Evolutionary conservation across 2,888 invertebrate genomes (phyloP), one percentile per base, ranked within the genome.

Genomic region (Notocelia uddmanniana): DNA sequence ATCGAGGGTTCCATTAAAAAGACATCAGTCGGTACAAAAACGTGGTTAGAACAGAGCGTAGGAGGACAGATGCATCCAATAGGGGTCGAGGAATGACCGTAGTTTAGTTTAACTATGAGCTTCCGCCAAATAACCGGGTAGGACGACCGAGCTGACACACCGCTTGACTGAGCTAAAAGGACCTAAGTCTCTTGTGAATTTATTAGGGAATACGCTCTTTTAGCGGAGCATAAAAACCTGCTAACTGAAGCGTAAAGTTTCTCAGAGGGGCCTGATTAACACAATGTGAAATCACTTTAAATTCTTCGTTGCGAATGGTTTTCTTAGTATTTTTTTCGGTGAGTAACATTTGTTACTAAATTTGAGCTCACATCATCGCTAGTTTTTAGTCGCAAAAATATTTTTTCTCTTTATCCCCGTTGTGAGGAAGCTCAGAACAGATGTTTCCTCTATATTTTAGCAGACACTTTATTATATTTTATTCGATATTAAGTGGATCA

Each of bases 61-160:
- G 90, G 91, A 86, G 85, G 77, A 82, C 85, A 87, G 86, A 86
- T 87, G 88, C 79, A 80, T 75, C 77, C 78, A 80, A 80, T 80
- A 82, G 85, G 86, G 89, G 87, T 84, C 88, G 86, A 81, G 83
- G 83, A 85, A 85, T 92, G 90, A 91, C 91, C 90, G 89, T 85
- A 85, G 87, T 89, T 89, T 86, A 85, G 85, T 89, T 88, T 91
- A 93, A 93, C 92, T 91, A 87, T 83, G 81, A 79, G 89, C 91
- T 92, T 93, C 92, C 92, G 92, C 80, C 82, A 84, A 85, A 83
- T 80, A 81, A 80, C 75, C 80, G 81, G 82, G 83, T 81, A 81
- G 77, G 68, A 77, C 79, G 78, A 63, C 48, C 21, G 31, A 80
- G 82, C 79, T 81, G 88, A 85, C 87, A 85, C 82, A 80, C 78